These are phyloP conservation scores for Chrysotoxum bicinctum DNA, from an alignment of 2,888 invertebrate genomes.

Conservation along the genomic window DNA sequence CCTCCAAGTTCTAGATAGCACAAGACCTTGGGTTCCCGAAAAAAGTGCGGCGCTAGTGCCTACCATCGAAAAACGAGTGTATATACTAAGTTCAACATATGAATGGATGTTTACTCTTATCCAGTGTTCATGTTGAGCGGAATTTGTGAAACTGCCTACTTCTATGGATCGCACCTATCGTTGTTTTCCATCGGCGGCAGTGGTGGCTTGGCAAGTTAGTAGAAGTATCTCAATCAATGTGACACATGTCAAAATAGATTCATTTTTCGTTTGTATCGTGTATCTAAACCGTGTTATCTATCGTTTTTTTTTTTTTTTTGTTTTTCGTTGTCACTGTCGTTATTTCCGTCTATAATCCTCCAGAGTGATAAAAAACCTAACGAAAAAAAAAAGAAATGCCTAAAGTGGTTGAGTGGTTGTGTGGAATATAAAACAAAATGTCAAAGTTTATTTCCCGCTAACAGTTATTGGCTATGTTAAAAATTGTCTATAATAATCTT, in stretches of 20 bases:
- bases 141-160: constrained; percentile 80
- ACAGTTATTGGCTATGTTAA: constrained; percentile 34
- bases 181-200: constrained; percentile 78
- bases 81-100: background rate
- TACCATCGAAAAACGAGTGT: background rate
- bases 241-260: constrained; percentile 58
- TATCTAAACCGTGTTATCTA: constrained; percentile 44
- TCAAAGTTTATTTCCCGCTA: constrained; percentile 40
- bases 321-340: constrained; percentile 11
- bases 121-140: constrained; percentile 81
- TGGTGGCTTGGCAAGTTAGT: constrained; percentile 80
- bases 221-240: constrained; percentile 51
- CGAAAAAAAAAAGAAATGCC: background rate
- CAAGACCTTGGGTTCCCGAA: constrained; percentile 3
- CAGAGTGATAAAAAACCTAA: constrained; percentile 30
- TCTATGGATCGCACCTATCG: constrained; percentile 80
- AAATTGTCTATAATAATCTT: background rate
- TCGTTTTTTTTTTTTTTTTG: constrained; percentile 34
- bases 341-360: constrained; percentile 39
- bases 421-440: constrained; percentile 9
- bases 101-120: constrained; percentile 55
- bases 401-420: background rate
- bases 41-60: constrained; percentile 7
- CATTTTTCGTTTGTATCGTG: constrained; percentile 31
- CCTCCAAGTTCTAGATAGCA: background rate